Evolutionary conservation across 2,113 vertebrate genomes (phyloP).

Genomic region (Elephas maximus): DNA sequence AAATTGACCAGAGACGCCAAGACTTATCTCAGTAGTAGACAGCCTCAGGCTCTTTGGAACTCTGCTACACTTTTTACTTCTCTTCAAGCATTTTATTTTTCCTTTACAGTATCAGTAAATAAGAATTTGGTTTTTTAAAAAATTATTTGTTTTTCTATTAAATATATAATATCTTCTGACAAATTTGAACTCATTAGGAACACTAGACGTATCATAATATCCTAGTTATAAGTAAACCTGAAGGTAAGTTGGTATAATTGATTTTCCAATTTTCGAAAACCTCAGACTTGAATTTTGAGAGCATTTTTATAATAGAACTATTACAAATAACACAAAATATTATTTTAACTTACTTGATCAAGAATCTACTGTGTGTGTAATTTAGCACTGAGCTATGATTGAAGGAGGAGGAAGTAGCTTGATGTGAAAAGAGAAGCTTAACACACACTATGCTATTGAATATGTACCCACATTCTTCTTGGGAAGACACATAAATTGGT

Average conservation of each 20-base stretch:
- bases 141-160: not conserved
- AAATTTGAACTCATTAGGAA: not conserved
- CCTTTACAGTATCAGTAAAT: not conserved
- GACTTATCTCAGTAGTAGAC: not conserved
- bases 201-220: not conserved
- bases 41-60: not conserved
- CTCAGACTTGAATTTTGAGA: not conserved
- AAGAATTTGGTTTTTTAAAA: not conserved
- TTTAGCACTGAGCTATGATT: not conserved
- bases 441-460: not conserved
- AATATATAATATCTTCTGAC: not conserved
- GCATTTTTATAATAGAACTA: not conserved
- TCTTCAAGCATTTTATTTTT: not conserved
- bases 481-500: not conserved
- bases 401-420: not conserved
- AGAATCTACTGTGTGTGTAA: not conserved
- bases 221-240: not conserved
- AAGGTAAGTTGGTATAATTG: not conserved
- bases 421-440: not conserved
- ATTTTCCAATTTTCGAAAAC: conserved; percentile 40
- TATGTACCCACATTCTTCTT: not conserved
- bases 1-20: not conserved
- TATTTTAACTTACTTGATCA: not conserved
- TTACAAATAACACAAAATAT: not conserved
- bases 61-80: not conserved